These are phyloP conservation scores for Eospalax fontanierii DNA, from an alignment of 2,797 vertebrate species.

Conservation along the genomic window DNA sequence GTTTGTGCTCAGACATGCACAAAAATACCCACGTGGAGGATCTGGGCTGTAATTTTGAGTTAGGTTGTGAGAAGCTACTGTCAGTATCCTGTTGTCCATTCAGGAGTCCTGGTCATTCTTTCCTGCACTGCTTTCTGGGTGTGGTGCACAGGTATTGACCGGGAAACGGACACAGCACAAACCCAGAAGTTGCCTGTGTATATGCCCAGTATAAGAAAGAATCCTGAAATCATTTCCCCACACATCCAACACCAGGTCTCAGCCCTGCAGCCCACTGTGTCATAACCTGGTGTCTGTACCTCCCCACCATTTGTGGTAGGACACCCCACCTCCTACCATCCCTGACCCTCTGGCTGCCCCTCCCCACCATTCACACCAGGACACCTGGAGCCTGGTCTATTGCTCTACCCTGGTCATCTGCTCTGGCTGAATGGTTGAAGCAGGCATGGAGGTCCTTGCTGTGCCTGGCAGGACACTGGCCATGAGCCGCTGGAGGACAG, in stretches of 20 bases:
- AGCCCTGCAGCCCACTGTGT: background rate
- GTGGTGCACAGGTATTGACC: accelerated
- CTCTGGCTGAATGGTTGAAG: too few relatives aligned
- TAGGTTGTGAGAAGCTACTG: accelerated
- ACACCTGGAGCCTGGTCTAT: background rate
- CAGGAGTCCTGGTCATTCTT: too few relatives aligned
- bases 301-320: background rate
- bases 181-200: too few relatives aligned
- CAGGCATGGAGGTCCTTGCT: accelerated
- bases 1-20: background rate
- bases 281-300: background rate
- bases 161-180: background rate
- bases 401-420: background rate
- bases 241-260: accelerated
- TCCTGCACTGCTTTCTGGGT: too few relatives aligned
- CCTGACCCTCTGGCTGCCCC: background rate
- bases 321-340: background rate
- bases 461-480: accelerated
- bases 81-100: background rate
- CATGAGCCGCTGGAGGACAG: background rate
- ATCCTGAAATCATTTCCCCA: accelerated
- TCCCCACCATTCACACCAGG: background rate
- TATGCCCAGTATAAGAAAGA: accelerated
- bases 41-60: background rate
- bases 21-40: background rate